Base-by-base conservation (phyloP, 30 jellyfish, hydroid and myxozoan genomes). In the Pelagia noctiluca region DNA sequence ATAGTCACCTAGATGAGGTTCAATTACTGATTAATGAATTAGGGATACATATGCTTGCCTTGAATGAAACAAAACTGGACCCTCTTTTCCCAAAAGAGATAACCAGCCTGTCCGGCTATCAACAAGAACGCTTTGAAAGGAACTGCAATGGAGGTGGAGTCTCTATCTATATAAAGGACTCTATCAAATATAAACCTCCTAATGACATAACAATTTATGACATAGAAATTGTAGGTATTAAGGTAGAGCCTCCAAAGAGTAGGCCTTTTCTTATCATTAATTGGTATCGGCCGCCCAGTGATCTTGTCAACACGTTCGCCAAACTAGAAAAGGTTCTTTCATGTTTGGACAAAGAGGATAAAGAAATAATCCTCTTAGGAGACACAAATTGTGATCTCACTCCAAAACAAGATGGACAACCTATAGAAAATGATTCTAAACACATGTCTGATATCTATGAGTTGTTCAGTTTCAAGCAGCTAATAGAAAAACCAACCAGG, bases 231-330 rank as follows among this genome's bases (percentile, higher is more conserved):
- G 33, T 76, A 21, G 54, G 78, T 37, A 57, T 53, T 21, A 71
- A 76, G 36, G 42, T 76, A 24, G 24, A 31, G 26, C 88, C 75
- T 13, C 73, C 71, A 35, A 33, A 76, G 61, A n/a, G 76, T 48
- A 46, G 71, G 28, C 46, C 76, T 11, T 80, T 80, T 35, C 25
- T 67, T 52, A 35, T 80, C 24, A 50, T 80, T 13, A 83, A 73
- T 33, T 80, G 90, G 75, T 80, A 80, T 19, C 23, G 83, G 28
- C 90, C 90, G 24, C 76, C 90, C 16, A 50, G 36, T 80, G 76
- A 63, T 3, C 83, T 78, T 46, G 65, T 63, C 13, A 83, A 25
- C 24, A 1, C 64, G 7, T 64, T 80, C 30, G 83, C 24, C 31
- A 67, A 64, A 66, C 68, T 80, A 26, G 75, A 80, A 33, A 72